Evolutionary conservation across 2,888 invertebrate genomes (phyloP).

Genomic region (Thelaira solivaga): DNA sequence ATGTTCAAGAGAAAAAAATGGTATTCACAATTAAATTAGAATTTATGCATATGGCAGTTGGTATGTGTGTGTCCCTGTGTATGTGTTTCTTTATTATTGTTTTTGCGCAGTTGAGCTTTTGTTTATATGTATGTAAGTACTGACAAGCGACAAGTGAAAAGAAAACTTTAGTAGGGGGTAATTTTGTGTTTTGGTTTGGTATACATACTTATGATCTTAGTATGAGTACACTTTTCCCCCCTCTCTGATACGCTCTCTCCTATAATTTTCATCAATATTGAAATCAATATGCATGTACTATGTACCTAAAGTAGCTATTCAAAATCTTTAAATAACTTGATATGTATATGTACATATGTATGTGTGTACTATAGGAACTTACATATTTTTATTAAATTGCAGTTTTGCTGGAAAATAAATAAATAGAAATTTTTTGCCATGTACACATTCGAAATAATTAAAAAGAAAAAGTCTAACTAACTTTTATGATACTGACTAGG

Average conservation of each 20-base stretch:
- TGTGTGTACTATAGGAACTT: too few species aligned
- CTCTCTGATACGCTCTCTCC: neutral
- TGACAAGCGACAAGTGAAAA: neutral
- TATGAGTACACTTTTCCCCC: slow-evolving; percentile 47
- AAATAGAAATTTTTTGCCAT: too few species aligned
- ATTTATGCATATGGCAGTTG: neutral
- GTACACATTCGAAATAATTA: too few species aligned
- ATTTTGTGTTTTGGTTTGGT: slow-evolving; percentile 20
- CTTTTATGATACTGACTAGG: too few species aligned
- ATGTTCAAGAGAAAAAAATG: neutral
- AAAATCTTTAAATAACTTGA: neutral
- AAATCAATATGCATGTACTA: neutral
- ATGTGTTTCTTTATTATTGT: slow-evolving; percentile 30
- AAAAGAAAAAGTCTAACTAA: too few species aligned
- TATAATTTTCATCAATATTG: neutral
- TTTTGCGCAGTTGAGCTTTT: slow-evolving; percentile 62
- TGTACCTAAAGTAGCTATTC: neutral
- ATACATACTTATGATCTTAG: slow-evolving; percentile 60
- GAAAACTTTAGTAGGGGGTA: slow-evolving; percentile 41
- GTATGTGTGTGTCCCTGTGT: neutral
- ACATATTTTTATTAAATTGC: too few species aligned
- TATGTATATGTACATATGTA: neutral
- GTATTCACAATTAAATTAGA: neutral
- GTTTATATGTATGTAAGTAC: slow-evolving; percentile 45
- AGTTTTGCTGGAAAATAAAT: too few species aligned